Evolutionary conservation across 37 sponge, comb jelly and placozoan species (phyloP), one percentile per base, ranked within the genome.

Genomic region (Spongilla lacustris): DNA sequence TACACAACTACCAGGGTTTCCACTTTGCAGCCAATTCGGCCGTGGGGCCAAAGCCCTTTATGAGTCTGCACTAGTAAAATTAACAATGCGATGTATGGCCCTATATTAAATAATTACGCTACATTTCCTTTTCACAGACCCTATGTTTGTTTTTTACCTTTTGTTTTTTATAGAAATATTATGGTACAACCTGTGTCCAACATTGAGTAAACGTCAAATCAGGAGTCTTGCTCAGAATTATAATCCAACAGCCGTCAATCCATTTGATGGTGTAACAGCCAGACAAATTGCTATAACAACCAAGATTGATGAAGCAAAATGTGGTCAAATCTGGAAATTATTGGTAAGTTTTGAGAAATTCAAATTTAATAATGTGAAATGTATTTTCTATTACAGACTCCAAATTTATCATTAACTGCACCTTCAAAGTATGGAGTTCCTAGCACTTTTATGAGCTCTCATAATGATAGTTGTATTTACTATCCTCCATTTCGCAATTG

Each of bases 121-220:
- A 41, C n/a, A 6, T 3, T 3, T 41, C 41, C 41, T 41, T 41
- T 41, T 41, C 41, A 41, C 41, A 41, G 41, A 41, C 41, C 41
- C 41, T 41, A n/a, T 41, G 6, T 41, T 41, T 41, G 41, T 41
- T 41, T 6, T 41, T 41, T 17, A 17, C 1, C 14, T 58, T 58
- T 58, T 10, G 1, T 14, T 14, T 58, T 58, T 58, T 58, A 13
- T 17, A 58, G 58, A 58, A 17, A 13, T 58, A 58, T 58, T 58
- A 58, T 58, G 58, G 58, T 58, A 58, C 58, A 58, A 58, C 58
- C 58, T 58, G 58, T 58, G 58, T 58, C 58, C 58, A 58, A 58
- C 58, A 58, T 58, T 58, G 58, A 14, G 58, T 58, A 58, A 8
- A 58, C 14, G 11, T 58, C 58, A 58, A 17, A 58, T 58, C 58